Evolutionary conservation across 2,888 invertebrate genomes (phyloP).

Genomic region (Eueremaeus valkanovi): DNA sequence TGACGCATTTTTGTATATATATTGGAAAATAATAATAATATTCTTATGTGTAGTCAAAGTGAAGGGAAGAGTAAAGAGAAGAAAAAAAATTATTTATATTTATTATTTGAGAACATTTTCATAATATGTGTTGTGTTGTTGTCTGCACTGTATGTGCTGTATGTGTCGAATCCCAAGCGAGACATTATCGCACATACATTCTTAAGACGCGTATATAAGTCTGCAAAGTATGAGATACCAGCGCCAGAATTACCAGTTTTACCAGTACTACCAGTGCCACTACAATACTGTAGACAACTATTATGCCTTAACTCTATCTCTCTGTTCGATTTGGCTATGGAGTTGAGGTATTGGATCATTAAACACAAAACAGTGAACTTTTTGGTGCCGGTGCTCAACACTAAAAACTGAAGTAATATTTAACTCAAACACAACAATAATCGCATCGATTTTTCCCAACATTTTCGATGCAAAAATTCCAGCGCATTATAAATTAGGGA

Average conservation of each 20-base stretch:
- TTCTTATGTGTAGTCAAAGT: no score
- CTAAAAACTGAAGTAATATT: no score
- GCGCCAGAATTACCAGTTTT: neutral
- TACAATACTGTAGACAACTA: no score
- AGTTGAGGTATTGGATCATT: conserved; percentile 1
- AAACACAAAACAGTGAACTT: conserved; percentile 8
- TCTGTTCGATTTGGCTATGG: neutral
- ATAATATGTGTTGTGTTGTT: neutral
- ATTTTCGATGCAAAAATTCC: no score
- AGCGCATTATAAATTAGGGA: no score
- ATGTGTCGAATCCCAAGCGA: neutral
- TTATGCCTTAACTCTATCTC: no score
- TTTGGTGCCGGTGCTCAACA: neutral
- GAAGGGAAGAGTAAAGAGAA: no score
- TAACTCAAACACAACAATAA: no score
- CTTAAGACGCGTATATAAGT: neutral
- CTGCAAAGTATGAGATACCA: conserved; percentile 6
- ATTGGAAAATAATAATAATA: no score
- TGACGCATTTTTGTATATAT: no score
- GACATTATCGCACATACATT: neutral
- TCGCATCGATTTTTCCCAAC: no score
- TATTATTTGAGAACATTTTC: neutral
- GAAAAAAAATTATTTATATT: neutral
- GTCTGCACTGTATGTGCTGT: neutral
- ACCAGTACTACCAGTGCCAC: no score